A percentile compares a stretch with the other conserved stretches of the same genome.
Conservation (phyloP, 2,113 vertebrate genomes). For the Pseudorectes ferrugineus region DNA sequence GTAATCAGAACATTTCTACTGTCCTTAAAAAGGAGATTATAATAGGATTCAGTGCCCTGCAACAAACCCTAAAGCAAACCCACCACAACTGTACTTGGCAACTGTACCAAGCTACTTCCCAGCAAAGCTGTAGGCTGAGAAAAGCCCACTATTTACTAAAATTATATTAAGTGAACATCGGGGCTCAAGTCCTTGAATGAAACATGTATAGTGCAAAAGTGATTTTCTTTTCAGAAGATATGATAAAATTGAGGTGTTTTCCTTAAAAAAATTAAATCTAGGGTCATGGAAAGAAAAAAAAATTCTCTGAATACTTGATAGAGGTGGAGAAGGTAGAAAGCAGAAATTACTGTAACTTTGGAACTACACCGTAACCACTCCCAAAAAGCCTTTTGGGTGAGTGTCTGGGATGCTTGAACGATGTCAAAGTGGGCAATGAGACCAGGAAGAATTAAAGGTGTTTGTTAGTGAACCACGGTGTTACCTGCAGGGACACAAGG, state of each 20-base stretch:
- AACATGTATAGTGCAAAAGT: accelerated
- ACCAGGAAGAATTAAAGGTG: not conserved
- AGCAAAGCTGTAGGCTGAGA: not conserved
- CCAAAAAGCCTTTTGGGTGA: not conserved
- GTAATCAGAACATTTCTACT: not conserved
- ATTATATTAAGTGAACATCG: not conserved
- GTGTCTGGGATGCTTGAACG: not conserved
- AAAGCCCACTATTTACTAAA: not conserved
- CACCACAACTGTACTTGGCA: not conserved
- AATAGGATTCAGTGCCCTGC: not conserved
- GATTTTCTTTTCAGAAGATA: not conserved
- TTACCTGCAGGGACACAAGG: not conserved
- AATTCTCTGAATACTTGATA: not conserved
- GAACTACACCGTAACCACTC: accelerated
- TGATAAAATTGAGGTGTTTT: not conserved
- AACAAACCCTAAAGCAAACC: not conserved
- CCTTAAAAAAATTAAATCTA: not conserved
- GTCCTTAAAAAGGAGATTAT: not conserved
- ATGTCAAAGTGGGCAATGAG: not conserved
- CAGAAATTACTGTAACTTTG: not conserved
- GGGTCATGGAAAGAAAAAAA: not conserved
- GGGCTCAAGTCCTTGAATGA: not conserved
- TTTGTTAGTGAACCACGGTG: accelerated
- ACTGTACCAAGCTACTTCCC: not conserved
- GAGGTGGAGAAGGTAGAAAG: not conserved